Conservation (phyloP, 2,888 invertebrate genomes). For the Leptothorax acervorum region DNA sequence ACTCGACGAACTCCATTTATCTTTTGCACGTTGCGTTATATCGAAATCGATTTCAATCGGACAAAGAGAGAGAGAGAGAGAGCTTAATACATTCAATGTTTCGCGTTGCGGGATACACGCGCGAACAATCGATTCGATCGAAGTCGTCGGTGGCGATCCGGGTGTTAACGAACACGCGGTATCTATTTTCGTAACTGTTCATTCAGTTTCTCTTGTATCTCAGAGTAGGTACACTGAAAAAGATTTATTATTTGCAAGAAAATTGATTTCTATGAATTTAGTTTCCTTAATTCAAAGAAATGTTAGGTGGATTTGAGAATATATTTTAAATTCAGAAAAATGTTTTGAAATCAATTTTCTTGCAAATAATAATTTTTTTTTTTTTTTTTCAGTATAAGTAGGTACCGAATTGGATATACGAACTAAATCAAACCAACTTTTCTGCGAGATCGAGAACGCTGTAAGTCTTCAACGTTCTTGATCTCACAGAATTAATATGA, state of each 20-base stretch:
- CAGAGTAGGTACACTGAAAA: too few species aligned
- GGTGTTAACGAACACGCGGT: neutral
- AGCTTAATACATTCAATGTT: neutral
- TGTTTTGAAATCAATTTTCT: too few species aligned
- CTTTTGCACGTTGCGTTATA: conserved; percentile 52
- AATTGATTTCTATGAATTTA: too few species aligned
- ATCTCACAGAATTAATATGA: neutral
- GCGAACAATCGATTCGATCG: conserved; percentile 15
- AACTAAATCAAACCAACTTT: conserved; percentile 12
- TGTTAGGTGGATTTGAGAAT: too few species aligned
- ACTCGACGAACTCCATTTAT: conserved; percentile 61
- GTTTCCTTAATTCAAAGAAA: too few species aligned
- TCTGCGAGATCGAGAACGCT: too few species aligned
- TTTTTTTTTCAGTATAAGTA: too few species aligned
- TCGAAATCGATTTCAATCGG: conserved; percentile 16
- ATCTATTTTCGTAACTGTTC: conserved; percentile 31
- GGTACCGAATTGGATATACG: neutral
- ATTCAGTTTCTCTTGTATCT: neutral
- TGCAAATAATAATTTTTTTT: too few species aligned
- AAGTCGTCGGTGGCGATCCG: neutral
- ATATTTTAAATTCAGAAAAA: too few species aligned
- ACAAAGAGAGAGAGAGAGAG: neutral
- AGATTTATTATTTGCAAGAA: too few species aligned
- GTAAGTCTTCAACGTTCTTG: neutral
- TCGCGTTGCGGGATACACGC: neutral